Conservation (phyloP, 2,113 vertebrate species). For the western clawed frog (Xenopus tropicalis) region UCB_Xtro_10.0 CM004445.2:109601001-109601500, state of each 20-base stretch:
- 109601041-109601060: conserved; percentile 52
- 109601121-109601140: too few relatives aligned
- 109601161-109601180: conserved; percentile 60
- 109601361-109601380: conserved; percentile 45
- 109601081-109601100: too few relatives aligned
- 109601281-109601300: not conserved
- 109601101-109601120: too few relatives aligned
- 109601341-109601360: conserved; percentile 46
- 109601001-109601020: conserved; percentile 37
- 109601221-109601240: conserved; percentile 25
- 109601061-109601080: conserved; percentile 67
- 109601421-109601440: conserved; percentile 46
- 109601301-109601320: conserved; percentile 45
- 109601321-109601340: conserved; percentile 45
- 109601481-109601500: conserved; percentile 42
- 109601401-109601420: conserved; percentile 36
- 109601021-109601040: conserved; percentile 48
- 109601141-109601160: too few relatives aligned
- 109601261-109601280: conserved; percentile 16
- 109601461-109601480: conserved; percentile 10
- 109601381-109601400: conserved; percentile 55
- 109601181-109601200: conserved; percentile 56
- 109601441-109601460: conserved; percentile 55
- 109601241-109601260: conserved; percentile 48
- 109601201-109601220: conserved; percentile 36